Conservation (phyloP, 2,888 invertebrate species). For the Hedya salicella region DNA sequence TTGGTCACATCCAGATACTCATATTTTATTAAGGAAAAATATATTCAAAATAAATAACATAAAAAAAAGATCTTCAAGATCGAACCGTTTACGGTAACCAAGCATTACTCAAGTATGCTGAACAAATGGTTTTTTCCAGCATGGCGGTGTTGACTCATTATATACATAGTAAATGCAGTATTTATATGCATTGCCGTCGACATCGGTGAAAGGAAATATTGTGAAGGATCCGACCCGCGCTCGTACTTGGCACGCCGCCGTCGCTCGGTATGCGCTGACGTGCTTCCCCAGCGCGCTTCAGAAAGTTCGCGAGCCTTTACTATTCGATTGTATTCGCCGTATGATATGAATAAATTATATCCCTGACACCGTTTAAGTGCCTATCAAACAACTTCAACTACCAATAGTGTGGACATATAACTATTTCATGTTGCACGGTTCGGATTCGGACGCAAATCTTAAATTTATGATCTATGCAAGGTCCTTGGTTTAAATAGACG, state of each 20-base stretch:
- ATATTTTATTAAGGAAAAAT: too few species aligned
- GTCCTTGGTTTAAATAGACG: not conserved
- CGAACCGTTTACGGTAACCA: not conserved
- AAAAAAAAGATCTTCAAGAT: not conserved
- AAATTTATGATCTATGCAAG: not conserved
- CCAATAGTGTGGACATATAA: constrained; percentile 17
- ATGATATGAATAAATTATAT: constrained; percentile 30
- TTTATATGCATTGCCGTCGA: constrained; percentile 74
- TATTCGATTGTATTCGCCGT: constrained; percentile 22
- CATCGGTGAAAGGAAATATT: constrained; percentile 82
- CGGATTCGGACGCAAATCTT: not conserved
- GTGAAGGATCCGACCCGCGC: constrained; percentile 81
- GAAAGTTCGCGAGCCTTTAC: constrained; percentile 33
- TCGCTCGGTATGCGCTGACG: constrained; percentile 47
- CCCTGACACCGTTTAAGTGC: constrained; percentile 16
- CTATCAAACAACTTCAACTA: constrained; percentile 19
- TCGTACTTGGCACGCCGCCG: constrained; percentile 66
- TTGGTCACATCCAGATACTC: too few species aligned
- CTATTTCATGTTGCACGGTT: not conserved
- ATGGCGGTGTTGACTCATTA: constrained; percentile 29
- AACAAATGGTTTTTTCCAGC: constrained; percentile 20
- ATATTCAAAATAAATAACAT: not conserved
- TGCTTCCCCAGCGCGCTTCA: constrained; percentile 48
- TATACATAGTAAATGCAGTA: constrained; percentile 9
- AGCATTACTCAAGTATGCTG: not conserved